Conservation (phyloP, 2,888 invertebrate genomes). For the Tanypteryx hageni region DNA sequence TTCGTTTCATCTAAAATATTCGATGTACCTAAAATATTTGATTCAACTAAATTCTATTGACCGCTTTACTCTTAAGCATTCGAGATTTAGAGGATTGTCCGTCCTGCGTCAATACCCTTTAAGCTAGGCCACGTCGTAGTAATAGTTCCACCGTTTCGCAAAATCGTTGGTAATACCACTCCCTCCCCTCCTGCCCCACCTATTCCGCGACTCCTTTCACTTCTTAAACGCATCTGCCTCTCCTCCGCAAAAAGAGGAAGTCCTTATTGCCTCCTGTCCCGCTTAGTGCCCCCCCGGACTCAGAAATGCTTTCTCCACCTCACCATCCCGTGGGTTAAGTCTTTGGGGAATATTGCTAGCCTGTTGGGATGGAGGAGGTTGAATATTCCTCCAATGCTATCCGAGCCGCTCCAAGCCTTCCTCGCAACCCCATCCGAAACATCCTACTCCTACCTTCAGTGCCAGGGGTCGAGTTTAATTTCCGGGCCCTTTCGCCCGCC, state of each 20-base stretch:
- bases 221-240: background rate
- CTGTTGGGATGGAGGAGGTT: background rate
- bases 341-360: background rate
- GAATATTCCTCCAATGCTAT: constrained; percentile 3
- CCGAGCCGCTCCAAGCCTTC: background rate
- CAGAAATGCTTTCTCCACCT: background rate
- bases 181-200: too few relatives aligned
- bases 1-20: too few relatives aligned
- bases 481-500: constrained; percentile 39
- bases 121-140: background rate
- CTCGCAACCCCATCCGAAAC: background rate
- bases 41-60: too few relatives aligned
- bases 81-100: background rate
- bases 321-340: background rate
- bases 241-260: background rate
- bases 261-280: background rate
- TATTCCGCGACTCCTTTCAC: too few relatives aligned
- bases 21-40: too few relatives aligned
- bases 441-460: background rate
- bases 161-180: background rate
- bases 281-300: too few relatives aligned
- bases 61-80: background rate
- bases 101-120: too few relatives aligned
- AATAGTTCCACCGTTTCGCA: background rate
- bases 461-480: constrained; percentile 46